Base-by-base conservation (phyloP, 1,140 invertebrate species). In the Anagrus nilaparvatae region DNA sequence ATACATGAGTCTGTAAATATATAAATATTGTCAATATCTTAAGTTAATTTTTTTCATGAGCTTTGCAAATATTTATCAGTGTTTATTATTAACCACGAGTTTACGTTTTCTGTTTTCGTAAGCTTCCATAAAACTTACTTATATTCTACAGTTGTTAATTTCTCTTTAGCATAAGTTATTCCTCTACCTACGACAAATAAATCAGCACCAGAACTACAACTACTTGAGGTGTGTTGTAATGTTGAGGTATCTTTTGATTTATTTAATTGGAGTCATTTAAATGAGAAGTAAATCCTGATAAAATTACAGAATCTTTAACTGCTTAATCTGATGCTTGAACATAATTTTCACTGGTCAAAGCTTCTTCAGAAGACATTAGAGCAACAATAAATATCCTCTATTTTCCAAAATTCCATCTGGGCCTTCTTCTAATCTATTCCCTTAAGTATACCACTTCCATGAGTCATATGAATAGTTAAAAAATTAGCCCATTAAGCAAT, bases 111-210 rank as follows among this genome's bases (percentile, higher is more conserved):
- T 65, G 39, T 76, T 69, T 34, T 65, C 52, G 58, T 94, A 95
- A 32, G 85, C 84, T 20, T 75, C 61, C 85, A 96, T 6, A 87
- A 73, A 34, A 74, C 67, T 46, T 80, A 68, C 55, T 82, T 79
- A 53, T 93, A 96, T 14, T 75, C 59, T 36, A 78, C 61, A 16
- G 84, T 81, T 33, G 58, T 56, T 36, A 75, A 72, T 28, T 80
- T 77, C 63, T 83, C 76, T 1, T 65, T 54, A 3, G 82, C 74
- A 51, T 79, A 60, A 1, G 79, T 78, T 46, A 98, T 92, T 4
- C 90, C 93, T 51, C 94, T 72, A 4, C 95, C 95, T 1, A 97
- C 92, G 27, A 98, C 93, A 20, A 89, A 81, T 23, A 97, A 69
- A 71, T 98, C 95, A 19, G 85, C 87, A 24, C 87, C 87, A 51